phyloP scores from a whole-genome alignment of 2,888 invertebrate species.

The Aphodius granarius region DNA sequence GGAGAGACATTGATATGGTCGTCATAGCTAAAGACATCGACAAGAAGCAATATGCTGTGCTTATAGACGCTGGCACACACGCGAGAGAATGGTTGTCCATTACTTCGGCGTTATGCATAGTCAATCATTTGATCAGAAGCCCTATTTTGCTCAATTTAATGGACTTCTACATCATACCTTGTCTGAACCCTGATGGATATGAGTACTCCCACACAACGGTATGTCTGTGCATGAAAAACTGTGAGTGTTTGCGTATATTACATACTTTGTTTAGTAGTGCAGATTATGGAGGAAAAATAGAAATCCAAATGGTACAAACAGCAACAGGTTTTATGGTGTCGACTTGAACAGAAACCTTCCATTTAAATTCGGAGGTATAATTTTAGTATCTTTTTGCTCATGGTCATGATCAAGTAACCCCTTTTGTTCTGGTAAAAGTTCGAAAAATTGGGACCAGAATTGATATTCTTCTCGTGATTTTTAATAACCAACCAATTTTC shows the following conservation, averaged over 20 bases:
- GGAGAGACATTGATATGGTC: slow-evolving; percentile 35
- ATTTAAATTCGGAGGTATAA: slow-evolving; percentile 31
- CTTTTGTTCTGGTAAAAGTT: not conserved
- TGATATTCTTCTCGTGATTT: too few species aligned
- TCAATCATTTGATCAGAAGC: slow-evolving; percentile 31
- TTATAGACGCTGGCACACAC: slow-evolving; percentile 38
- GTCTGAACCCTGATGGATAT: slow-evolving; percentile 40
- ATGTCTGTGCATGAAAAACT: not conserved
- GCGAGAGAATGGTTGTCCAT: slow-evolving; percentile 38
- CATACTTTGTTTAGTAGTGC: slow-evolving; percentile 24
- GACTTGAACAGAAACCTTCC: slow-evolving; percentile 41
- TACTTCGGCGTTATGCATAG: slow-evolving; percentile 35
- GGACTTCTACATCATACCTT: slow-evolving; percentile 39
- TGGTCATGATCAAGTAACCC: slow-evolving; percentile 26
- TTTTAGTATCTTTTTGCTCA: not conserved
- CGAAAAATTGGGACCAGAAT: not conserved
- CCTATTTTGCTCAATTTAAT: slow-evolving; percentile 28
- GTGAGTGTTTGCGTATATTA: not conserved
- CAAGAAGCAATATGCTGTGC: slow-evolving; percentile 23
- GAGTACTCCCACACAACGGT: slow-evolving; percentile 36
- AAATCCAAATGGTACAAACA: slow-evolving; percentile 29
- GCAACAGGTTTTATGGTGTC: slow-evolving; percentile 32
- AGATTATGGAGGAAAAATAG: slow-evolving; percentile 37
- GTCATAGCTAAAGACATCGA: slow-evolving; percentile 25
- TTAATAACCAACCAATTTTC: not conserved